phyloP scores from a whole-genome alignment of 2,113 vertebrate species.

The Ictidomys tridecemlineatus region DNA sequence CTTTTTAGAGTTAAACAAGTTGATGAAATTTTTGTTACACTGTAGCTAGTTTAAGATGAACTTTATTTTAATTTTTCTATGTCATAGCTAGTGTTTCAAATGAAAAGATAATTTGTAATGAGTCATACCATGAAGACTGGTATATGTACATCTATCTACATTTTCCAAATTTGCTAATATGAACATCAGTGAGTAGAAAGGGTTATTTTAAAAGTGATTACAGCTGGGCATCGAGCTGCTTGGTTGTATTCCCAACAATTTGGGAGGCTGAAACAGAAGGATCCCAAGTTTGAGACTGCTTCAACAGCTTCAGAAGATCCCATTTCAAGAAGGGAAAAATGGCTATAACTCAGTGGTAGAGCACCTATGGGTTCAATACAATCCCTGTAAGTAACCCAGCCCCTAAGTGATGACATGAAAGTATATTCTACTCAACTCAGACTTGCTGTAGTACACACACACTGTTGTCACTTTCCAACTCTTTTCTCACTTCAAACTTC shows the following conservation, averaged over 20 bases:
- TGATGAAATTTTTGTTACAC: constrained; percentile 32
- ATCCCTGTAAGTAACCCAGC: not conserved
- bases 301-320: not conserved
- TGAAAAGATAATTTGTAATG: not conserved
- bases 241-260: not conserved
- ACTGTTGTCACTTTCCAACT: not conserved
- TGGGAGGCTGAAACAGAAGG: not conserved
- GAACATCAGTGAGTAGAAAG: not conserved
- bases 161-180: constrained; percentile 18
- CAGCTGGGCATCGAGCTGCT: not conserved
- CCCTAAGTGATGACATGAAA: not conserved
- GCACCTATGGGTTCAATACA: not conserved
- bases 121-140: not conserved
- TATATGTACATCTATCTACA: not conserved
- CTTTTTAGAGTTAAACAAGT: constrained; percentile 38
- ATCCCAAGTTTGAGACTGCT: not conserved
- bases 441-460: not conserved
- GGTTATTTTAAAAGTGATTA: not conserved
- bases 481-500: not conserved
- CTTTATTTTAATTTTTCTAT: constrained; percentile 43
- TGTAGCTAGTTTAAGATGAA: not conserved
- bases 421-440: not conserved
- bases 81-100: not conserved
- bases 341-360: not conserved
- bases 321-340: not conserved